Evolutionary conservation across 2,797 vertebrate species (phyloP), one percentile per base, ranked within the genome.

Genomic region (Nyctalus aviator): DNA sequence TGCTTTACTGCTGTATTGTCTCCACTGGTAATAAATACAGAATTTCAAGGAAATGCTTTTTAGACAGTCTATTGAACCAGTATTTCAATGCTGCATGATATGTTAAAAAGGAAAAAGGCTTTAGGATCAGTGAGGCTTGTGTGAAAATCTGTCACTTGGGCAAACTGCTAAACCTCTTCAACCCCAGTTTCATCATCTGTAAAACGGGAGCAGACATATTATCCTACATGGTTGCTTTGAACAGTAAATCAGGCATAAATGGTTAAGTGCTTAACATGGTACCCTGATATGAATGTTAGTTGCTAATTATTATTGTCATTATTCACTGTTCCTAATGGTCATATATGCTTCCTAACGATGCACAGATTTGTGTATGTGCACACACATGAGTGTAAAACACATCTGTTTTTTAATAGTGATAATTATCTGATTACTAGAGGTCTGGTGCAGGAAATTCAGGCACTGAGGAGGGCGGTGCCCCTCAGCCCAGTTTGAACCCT

Each of bases 11-110:
- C 4, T 95, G 13, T 44, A 96, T 97, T 94, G 84, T 92, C 68
- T 96, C 44, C 75, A 66, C 35, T 95, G 50, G 6, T 73, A 59
- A 93, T 91, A 93, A 93, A 92, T 72, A 75, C 48, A 73, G 25
- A 84, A 93, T 86, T 94, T 95, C 75, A 94, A 94, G 66, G 55
- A 96, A 96, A 83, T 93, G 35, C 9, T 84, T 93, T 94, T 92
- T 46, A 92, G 32, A 94, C 44, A 88, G 62, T 93, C 59, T 88
- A 6, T 25, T 84, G 53, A 88, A 72, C 78, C 12, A 50, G 32
- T 78, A 86, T 90, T 90, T 96, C 66, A 83, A 2, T 73, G 75
- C 32, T 84, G 11, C 32, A 55, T 66, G 15, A 2, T 81, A 66
- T 88, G 37, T 32, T 86, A 11, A 89, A 94, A 92, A 85, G n/a